Evolutionary conservation across 1,140 invertebrate genomes (phyloP), one percentile per base, ranked within the genome.

Genomic region (Brachionus plicatilis): DNA sequence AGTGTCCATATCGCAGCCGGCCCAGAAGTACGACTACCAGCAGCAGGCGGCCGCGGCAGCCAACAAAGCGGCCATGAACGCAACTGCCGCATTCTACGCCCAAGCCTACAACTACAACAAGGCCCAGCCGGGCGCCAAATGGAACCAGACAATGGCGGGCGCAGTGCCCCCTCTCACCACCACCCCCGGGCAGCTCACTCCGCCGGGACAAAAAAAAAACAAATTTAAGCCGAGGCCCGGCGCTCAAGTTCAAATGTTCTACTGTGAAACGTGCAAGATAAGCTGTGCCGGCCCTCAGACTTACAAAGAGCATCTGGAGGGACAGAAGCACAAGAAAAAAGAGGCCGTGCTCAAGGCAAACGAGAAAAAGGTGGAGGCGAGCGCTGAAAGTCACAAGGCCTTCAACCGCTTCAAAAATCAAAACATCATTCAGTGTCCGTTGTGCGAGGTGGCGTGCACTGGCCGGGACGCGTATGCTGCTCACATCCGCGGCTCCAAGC

Each of bases 281-380:
- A 97, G 95, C 85, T 98, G 96, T 91, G 96, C 95, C 86, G 96
- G 96, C 1, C 95, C 95, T 2, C 94, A 95, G 92, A 97, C 96
- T 0, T 99, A 98, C 89, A 93, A 95, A 80, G 97, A 98, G 89
- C 97, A 99, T 92, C 90, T 99, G 85, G 96, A 97, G 89, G 97
- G 97, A 0, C 96, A 98, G 90, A 97, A 97, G 88, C 97, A 99
- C 90, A 99, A 99, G 91, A 98, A 98, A 91, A 97, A 97, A 88
- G 97, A 98, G 88, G 94, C 94, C 12, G 93, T 94, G 9, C 91
- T 99, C 85, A 96, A 97, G 89, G 96, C 96, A 0, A 96, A 98
- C 90, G 97, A 97, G 88, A 97, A 99, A 90, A 99, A 99, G 91
- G 98, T 98, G 91, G 97, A 97, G 88, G 96, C 98, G 88, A 94